phyloP scores from a whole-genome alignment of 23 tunicate species.

The Phallusia fumigata region DNA sequence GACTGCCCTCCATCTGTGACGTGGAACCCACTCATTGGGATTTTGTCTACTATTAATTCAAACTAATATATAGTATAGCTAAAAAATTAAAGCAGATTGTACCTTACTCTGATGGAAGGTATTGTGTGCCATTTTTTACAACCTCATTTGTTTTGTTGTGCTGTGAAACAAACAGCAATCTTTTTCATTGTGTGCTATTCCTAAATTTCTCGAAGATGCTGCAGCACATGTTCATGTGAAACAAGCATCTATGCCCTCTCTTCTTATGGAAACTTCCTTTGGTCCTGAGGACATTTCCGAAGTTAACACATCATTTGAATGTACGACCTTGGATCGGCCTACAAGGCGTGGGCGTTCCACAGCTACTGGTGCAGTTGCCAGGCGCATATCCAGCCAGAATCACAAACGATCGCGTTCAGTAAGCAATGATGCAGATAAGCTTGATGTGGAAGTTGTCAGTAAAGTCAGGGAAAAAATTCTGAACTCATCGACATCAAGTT shows the following conservation, averaged over 20 bases:
- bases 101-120: too few species aligned
- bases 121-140: too few species aligned
- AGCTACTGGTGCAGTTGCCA: constrained; percentile 23
- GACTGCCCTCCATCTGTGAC: background rate
- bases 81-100: too few species aligned
- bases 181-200: background rate
- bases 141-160: background rate
- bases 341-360: constrained; percentile 8
- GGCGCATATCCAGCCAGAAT: constrained; percentile 8
- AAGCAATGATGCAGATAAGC: constrained; percentile 30
- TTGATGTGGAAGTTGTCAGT: constrained; percentile 36
- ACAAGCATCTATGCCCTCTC: constrained; percentile 65
- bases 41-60: background rate
- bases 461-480: constrained; percentile 51
- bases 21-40: background rate
- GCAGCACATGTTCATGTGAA: constrained; percentile 24
- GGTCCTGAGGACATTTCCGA: constrained; percentile 49
- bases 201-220: constrained; percentile 18
- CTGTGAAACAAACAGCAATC: background rate
- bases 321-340: constrained; percentile 10
- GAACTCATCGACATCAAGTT: constrained; percentile 51
- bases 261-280: constrained; percentile 56
- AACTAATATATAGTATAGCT: background rate
- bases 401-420: constrained; percentile 41
- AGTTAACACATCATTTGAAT: constrained; percentile 12